A percentile compares a stretch with the other conserved stretches of the same genome.
Evolutionary conservation across 2,888 invertebrate species (phyloP).

Genomic region (Troilus luridus): DNA sequence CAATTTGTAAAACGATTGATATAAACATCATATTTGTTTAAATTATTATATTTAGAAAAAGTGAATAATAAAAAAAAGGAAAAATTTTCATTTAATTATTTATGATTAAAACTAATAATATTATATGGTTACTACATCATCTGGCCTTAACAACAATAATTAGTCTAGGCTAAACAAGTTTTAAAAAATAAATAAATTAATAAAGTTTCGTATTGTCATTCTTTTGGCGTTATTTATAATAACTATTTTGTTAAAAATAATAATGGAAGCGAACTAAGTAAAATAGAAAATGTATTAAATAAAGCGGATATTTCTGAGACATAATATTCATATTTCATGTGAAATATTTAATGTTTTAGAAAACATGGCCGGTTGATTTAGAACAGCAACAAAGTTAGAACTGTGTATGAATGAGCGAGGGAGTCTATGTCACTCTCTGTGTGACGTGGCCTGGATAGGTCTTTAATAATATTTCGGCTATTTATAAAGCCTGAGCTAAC

Average conservation of each 20-base stretch:
- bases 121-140: too few relatives aligned
- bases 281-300: background rate
- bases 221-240: too few relatives aligned
- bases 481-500: background rate
- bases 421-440: background rate
- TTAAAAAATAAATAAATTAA: too few relatives aligned
- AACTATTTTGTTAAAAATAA: background rate
- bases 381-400: background rate
- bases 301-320: background rate
- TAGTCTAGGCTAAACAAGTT: too few relatives aligned
- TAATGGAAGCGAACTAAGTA: background rate
- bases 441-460: background rate
- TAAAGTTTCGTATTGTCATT: too few relatives aligned
- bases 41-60: too few relatives aligned
- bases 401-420: background rate
- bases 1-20: too few relatives aligned
- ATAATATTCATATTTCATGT: background rate
- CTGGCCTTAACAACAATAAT: too few relatives aligned
- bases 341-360: background rate
- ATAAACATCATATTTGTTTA: too few relatives aligned
- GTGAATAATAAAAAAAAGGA: too few relatives aligned
- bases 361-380: background rate
- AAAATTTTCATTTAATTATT: too few relatives aligned
- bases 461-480: slow-evolving; percentile 6
- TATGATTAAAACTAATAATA: too few relatives aligned